Evolutionary conservation across 1,140 invertebrate genomes (phyloP).

Genomic region (Cherax quadricarinatus): DNA sequence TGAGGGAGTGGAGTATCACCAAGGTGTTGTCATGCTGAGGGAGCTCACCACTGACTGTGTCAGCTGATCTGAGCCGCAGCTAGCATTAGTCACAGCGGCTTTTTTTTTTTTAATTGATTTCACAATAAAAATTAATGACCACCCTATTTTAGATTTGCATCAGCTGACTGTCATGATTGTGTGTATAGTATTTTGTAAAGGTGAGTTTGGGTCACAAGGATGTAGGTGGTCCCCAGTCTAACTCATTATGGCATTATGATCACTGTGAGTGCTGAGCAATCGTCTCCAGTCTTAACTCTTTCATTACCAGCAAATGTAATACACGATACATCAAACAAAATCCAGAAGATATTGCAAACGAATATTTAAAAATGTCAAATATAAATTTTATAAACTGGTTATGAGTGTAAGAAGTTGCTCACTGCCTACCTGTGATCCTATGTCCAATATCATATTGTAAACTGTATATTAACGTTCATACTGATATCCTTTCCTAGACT

Average conservation of each 20-base stretch:
- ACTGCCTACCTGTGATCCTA: background rate
- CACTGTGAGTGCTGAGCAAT: slow-evolving; percentile 7
- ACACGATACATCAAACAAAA: background rate
- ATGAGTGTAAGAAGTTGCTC: background rate
- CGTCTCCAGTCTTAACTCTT: background rate
- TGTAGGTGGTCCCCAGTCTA: slow-evolving; percentile 52
- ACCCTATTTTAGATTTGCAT: slow-evolving; percentile 1
- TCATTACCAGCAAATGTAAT: background rate
- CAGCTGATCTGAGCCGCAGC: background rate
- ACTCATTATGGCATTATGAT: slow-evolving; percentile 42
- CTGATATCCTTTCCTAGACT: slow-evolving; percentile 57
- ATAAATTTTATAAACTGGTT: background rate
- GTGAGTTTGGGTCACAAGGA: slow-evolving; percentile 51
- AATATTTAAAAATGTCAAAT: background rate
- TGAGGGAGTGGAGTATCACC: slow-evolving; percentile 15
- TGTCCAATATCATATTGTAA: slow-evolving; percentile 43
- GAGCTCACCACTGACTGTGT: slow-evolving; percentile 11
- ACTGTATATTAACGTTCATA: slow-evolving; percentile 59
- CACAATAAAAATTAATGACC: slow-evolving; percentile 9
- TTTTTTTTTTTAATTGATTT: background rate
- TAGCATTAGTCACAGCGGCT: slow-evolving; percentile 25
- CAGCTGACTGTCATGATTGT: slow-evolving; percentile 33
- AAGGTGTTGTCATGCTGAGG: slow-evolving; percentile 27
- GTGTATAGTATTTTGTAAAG: slow-evolving; percentile 57
- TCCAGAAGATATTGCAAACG: background rate